These are phyloP conservation scores for Psittacula derbiana DNA, from an alignment of 2,797 vertebrate species.

Conservation along the genomic window DNA sequence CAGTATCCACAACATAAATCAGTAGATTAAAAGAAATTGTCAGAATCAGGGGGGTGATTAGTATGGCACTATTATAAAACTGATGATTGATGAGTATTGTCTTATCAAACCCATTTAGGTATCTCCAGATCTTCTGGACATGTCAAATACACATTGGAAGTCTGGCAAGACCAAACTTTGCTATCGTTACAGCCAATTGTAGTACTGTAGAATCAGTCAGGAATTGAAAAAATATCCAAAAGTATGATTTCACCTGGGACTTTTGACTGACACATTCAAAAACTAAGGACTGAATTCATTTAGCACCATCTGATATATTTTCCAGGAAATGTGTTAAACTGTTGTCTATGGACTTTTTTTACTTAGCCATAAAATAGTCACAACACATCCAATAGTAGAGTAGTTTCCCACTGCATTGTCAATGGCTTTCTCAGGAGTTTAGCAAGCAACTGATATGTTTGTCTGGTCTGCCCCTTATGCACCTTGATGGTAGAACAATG, in stretches of 20 bases:
- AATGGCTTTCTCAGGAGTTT: neutral
- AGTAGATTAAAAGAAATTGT: neutral
- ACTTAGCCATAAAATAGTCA: neutral
- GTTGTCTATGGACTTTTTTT: neutral
- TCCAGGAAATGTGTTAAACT: neutral
- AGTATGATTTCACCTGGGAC: neutral
- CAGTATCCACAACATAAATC: conserved; percentile 1
- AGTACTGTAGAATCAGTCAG: neutral
- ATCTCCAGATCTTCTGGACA: neutral
- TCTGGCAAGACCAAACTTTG: neutral
- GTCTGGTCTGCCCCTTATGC: neutral
- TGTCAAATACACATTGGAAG: neutral
- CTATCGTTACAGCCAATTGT: neutral
- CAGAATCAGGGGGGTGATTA: neutral
- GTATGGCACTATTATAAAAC: neutral
- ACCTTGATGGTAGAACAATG: neutral
- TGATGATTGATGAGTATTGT: neutral
- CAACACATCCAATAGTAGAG: neutral
- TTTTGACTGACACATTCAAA: neutral
- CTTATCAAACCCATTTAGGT: neutral
- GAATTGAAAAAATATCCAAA: neutral
- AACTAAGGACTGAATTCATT: neutral
- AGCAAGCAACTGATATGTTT: neutral
- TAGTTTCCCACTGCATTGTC: neutral
- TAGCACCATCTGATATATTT: neutral